phyloP scores from a whole-genome alignment of 1,140 invertebrate species.

The Pentalonia nigronervosa region DNA sequence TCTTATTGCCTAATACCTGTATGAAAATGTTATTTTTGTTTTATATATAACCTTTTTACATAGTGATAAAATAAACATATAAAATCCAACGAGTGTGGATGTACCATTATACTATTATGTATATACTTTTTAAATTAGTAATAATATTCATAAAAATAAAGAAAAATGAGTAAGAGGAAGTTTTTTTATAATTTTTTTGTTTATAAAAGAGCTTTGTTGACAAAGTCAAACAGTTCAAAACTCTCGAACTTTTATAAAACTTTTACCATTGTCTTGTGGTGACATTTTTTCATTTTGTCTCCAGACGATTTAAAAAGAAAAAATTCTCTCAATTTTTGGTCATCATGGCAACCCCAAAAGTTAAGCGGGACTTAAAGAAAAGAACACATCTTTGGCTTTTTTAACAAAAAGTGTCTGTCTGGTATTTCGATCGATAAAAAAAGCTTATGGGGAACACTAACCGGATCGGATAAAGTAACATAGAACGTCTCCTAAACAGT shows the following conservation, averaged over 20 bases:
- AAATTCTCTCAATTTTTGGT: conserved; percentile 32
- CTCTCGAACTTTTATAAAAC: conserved; percentile 55
- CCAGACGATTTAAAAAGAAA: conserved; percentile 13
- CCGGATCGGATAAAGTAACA: neutral
- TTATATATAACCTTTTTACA: neutral
- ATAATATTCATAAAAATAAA: conserved; percentile 54
- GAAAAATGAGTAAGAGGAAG: conserved; percentile 13
- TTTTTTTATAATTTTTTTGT: conserved; percentile 34
- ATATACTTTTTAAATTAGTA: conserved; percentile 25
- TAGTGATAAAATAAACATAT: conserved; percentile 30
- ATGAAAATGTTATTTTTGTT: neutral
- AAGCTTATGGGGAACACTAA: neutral
- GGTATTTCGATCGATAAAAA: conserved; percentile 15
- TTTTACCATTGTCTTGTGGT: conserved; percentile 52
- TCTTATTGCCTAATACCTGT: neutral
- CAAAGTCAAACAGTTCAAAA: conserved; percentile 47
- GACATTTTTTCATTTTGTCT: conserved; percentile 52
- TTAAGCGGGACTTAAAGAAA: neutral
- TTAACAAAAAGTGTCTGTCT: conserved; percentile 7
- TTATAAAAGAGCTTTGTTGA: conserved; percentile 37
- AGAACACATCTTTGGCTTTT: neutral
- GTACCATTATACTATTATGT: neutral
- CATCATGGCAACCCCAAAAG: neutral
- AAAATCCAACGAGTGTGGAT: conserved; percentile 69
- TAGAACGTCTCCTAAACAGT: neutral